Conservation (phyloP, 2,113 vertebrate species). For the Buteo buteo region DNA sequence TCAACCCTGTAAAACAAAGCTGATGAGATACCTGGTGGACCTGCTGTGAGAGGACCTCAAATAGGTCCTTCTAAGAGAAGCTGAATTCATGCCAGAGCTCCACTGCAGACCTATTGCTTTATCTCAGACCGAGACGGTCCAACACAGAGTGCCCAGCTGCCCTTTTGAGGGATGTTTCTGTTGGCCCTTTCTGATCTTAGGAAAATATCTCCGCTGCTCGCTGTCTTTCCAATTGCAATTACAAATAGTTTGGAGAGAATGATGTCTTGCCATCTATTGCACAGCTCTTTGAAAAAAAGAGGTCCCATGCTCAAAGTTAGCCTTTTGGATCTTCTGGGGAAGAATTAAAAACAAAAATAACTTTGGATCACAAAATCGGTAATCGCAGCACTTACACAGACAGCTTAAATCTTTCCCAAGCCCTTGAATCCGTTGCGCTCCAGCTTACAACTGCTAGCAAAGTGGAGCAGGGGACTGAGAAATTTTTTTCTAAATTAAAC, state of each 20-base stretch:
- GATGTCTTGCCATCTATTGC: neutral
- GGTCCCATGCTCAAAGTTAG: neutral
- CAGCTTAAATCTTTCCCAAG: neutral
- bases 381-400: neutral
- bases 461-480: neutral
- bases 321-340: neutral
- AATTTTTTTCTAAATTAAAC: conserved; percentile 28
- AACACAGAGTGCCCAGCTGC: neutral
- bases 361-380: neutral
- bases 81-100: neutral
- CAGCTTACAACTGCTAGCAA: conserved; percentile 1
- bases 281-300: no score
- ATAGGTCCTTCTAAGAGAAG: neutral
- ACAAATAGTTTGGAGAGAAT: neutral
- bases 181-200: neutral
- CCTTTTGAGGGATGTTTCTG: neutral
- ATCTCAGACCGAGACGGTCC: neutral
- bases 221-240: neutral
- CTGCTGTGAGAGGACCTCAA: neutral
- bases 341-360: neutral
- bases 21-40: neutral
- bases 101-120: neutral
- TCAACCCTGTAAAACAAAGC: neutral
- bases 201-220: neutral
- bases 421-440: neutral